A percentile compares a stretch with the other conserved stretches of the same genome.
These are phyloP conservation scores for Cheilosia variabilis DNA, from an alignment of 2,888 invertebrate species.

Conservation along the genomic window DNA sequence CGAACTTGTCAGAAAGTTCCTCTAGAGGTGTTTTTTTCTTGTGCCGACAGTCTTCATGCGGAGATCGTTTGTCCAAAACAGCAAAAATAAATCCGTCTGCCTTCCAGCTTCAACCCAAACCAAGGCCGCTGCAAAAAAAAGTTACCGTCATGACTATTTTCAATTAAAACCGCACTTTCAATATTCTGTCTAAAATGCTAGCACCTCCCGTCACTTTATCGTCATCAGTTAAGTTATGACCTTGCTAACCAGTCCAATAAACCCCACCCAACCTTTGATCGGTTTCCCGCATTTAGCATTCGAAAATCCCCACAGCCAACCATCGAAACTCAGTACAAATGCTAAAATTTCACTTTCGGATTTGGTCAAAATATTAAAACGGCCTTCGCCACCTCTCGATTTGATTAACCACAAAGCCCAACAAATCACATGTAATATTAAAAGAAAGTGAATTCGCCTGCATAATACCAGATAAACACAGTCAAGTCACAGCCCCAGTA, in stretches of 20 bases:
- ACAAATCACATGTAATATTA: not conserved
- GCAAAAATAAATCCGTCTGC: too few species aligned
- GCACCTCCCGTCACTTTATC: too few species aligned
- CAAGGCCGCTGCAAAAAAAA: too few species aligned
- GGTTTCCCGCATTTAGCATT: constrained; percentile 33
- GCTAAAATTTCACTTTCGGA: constrained; percentile 31
- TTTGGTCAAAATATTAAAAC: constrained; percentile 28
- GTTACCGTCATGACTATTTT: too few species aligned
- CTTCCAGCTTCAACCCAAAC: too few species aligned
- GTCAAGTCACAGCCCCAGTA: too few species aligned
- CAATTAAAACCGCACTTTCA: too few species aligned
- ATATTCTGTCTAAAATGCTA: too few species aligned
- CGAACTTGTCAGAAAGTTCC: too few species aligned
- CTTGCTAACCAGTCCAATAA: not conserved
- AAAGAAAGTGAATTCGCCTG: constrained; percentile 6
- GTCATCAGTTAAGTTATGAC: not conserved
- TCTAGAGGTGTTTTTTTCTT: too few species aligned
- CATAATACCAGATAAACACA: not conserved
- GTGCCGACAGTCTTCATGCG: too few species aligned
- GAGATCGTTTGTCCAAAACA: too few species aligned
- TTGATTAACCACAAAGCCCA: not conserved
- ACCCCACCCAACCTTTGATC: not conserved
- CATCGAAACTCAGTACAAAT: not conserved
- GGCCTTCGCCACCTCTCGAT: not conserved
- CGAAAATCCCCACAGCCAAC: constrained; percentile 1